Evolutionary conservation across 2,888 invertebrate genomes (phyloP).

Genomic region (Fissipunctia ypsillon): DNA sequence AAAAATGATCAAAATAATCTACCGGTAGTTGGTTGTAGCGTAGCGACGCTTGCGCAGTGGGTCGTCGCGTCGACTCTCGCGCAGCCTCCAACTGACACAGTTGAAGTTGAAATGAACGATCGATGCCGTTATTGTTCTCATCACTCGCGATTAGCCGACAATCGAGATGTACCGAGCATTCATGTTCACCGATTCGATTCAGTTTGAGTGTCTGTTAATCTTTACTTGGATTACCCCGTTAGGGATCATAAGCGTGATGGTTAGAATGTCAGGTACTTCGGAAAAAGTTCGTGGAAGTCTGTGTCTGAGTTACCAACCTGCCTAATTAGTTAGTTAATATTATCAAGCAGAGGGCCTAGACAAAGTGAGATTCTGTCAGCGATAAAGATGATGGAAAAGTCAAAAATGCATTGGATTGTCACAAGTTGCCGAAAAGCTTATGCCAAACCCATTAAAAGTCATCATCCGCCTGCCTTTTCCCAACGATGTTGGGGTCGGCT

Average conservation of each 20-base stretch:
- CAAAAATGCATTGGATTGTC: not conserved
- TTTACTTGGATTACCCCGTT: constrained; percentile 45
- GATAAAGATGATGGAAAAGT: not conserved
- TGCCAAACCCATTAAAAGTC: too few species aligned
- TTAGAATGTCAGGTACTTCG: not conserved
- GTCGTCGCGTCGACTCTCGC: constrained; percentile 38
- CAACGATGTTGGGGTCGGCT: too few species aligned
- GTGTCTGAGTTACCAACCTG: not conserved
- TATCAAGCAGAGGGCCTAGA: too few species aligned
- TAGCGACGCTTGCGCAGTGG: constrained; percentile 54
- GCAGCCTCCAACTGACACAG: constrained; percentile 72
- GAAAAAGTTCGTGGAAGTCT: not conserved
- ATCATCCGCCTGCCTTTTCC: too few species aligned
- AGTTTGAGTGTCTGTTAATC: constrained; percentile 34
- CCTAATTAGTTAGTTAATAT: not conserved
- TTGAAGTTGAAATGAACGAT: constrained; percentile 78
- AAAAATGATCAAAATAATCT: constrained; percentile 19
- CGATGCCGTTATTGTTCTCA: constrained; percentile 83
- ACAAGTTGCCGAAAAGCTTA: not conserved
- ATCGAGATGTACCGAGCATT: constrained; percentile 52
- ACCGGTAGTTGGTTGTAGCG: constrained; percentile 9
- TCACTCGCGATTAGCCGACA: constrained; percentile 72
- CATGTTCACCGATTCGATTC: constrained; percentile 49
- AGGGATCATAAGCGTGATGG: constrained; percentile 16
- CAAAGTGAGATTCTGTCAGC: not conserved